Conservation (phyloP, 2,888 invertebrate species). For the Drosophila emarginata region DNA sequence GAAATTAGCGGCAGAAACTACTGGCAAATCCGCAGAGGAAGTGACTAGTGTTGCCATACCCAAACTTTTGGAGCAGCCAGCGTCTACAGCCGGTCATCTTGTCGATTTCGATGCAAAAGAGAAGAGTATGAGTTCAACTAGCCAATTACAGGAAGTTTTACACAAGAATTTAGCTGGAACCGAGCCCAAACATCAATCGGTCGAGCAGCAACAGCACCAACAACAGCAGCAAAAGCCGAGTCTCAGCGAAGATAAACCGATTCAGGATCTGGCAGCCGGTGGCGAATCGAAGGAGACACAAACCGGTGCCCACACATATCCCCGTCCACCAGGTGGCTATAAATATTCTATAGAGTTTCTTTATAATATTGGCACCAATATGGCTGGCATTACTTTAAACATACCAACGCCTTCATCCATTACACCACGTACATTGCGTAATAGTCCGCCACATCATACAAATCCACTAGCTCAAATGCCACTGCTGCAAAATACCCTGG, state of each 20-base stretch:
- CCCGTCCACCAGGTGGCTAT: conserved; percentile 67
- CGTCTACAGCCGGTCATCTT: neutral
- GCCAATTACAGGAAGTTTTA: neutral
- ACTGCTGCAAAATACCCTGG: conserved; percentile 21
- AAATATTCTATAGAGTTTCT: conserved; percentile 70
- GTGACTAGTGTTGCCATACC: neutral
- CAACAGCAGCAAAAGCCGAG: no score
- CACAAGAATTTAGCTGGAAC: neutral
- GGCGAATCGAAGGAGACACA: conserved; percentile 8
- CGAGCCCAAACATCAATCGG: neutral
- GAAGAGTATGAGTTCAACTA: conserved; percentile 5
- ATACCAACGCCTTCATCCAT: conserved; percentile 69
- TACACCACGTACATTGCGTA: conserved; percentile 57
- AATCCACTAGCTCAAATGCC: conserved; percentile 32
- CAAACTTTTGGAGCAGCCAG: neutral
- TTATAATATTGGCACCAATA: conserved; percentile 57
- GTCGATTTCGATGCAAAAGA: neutral
- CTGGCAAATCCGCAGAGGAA: neutral
- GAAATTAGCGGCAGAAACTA: conserved; percentile 15
- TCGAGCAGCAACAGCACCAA: neutral
- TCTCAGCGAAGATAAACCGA: conserved; percentile 7
- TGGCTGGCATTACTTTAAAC: conserved; percentile 64
- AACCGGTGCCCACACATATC: conserved; percentile 48
- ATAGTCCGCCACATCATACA: conserved; percentile 40
- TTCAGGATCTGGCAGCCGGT: neutral